Base-by-base conservation (phyloP, 1,140 invertebrate genomes). In the Drosophila eugracilis region DNA sequence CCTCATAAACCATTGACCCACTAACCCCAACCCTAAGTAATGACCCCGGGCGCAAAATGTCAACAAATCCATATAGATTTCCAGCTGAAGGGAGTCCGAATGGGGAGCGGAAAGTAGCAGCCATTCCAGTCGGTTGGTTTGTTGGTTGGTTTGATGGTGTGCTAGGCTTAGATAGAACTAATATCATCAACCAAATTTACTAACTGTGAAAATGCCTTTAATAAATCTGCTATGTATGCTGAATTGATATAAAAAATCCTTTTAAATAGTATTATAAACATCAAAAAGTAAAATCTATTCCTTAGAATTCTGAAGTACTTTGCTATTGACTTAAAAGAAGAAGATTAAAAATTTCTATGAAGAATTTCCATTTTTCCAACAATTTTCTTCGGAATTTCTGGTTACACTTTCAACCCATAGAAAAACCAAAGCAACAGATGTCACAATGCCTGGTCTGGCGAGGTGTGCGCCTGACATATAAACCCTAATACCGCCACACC, bases 1-100 rank as follows among this genome's bases (percentile, higher is more conserved):
- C 81, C 81, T 63, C 78, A 78, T 88, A 88, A 88, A 71, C 84
- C 70, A 89, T 78, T 89, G 83, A 88, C 83, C 84, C 62, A 88
- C 78, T 88, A 88, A 88, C 81, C 83, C 84, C 75, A 63, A 69
- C 66, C 83, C 49, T 57, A 88, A 88, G 71, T 88, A 88, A 88
- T 78, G 83, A 88, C 83, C 83, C 55, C 78, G 62, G 42, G 67
- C 66, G 41, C 30, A 70, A 49, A 86, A 81, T 88, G 81, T 88
- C 81, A 88, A 76, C 75, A 78, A 75, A 88, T 83, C 83, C 74
- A 62, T 83, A 81, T 50, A 50, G 65, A 81, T 88, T 80, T 63
- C 83, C 83, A 57, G 44, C 42, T 30, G 17, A 30, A 28, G 26
- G 71, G 44, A 32, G 30, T 47, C 26, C 28, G 21, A 50, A 15